A percentile compares a stretch with the other conserved stretches of the same genome.
These are phyloP conservation scores for Avahi laniger DNA, from an alignment of 2,797 vertebrate genomes.

Conservation along the genomic window DNA sequence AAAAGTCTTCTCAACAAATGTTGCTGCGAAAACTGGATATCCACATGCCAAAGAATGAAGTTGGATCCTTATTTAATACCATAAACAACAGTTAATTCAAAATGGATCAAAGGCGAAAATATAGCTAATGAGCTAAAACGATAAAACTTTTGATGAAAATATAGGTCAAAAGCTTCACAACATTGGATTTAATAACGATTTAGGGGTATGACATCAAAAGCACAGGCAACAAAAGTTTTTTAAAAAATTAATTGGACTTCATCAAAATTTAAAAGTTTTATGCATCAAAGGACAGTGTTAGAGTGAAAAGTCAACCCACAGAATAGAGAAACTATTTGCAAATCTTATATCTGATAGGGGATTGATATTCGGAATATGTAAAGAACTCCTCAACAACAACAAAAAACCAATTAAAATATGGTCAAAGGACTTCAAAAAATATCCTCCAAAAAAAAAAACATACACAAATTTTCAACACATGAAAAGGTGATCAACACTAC, in stretches of 20 bases:
- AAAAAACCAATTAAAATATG: neutral
- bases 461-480: neutral
- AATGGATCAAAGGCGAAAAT: neutral
- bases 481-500: neutral
- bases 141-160: neutral
- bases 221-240: neutral
- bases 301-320: neutral
- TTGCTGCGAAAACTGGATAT: neutral
- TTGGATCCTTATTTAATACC: neutral
- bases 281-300: neutral
- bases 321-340: neutral
- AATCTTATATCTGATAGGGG: neutral
- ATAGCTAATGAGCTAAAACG: neutral
- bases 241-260: neutral
- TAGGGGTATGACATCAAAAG: neutral
- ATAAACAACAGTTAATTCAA: neutral
- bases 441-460: neutral
- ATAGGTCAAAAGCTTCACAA: neutral
- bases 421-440: neutral
- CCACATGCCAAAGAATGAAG: neutral
- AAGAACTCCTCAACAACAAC: neutral
- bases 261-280: neutral
- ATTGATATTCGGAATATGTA: neutral
- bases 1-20: too few species aligned
- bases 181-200: neutral